Evolutionary conservation across 2,888 invertebrate genomes (phyloP), one percentile per base, ranked within the genome.

Genomic region (Drosophila parthenogenetica): DNA sequence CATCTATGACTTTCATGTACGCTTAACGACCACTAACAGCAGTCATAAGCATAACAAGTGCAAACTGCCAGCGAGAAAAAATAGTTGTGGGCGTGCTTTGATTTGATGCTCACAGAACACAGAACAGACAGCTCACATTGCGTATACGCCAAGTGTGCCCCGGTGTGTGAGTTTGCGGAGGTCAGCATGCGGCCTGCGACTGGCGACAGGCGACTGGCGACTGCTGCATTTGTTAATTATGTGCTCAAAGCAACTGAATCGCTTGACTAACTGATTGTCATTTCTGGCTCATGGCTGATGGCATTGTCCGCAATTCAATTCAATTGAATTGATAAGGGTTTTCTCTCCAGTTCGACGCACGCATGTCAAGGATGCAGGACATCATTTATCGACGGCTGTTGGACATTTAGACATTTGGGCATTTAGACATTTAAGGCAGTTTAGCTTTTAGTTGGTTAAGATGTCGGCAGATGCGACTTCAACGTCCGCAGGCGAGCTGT

Each of bases 181-280:
- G 29, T 49, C 49, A 49, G 17, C 16, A 49, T 32, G 35, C 17
- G 17, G 16, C 16, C 25, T 14, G 5, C 8, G 16, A 2, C 22
- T 14, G 29, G 42, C 13, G 42, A 48, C 50, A 25, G 25, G 5
- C 8, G 16, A 2, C 22, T 14, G 29, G 42, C 13, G 42, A 48
- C 50, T 62, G 75, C 65, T 71, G 79, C 76, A 75, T 74, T 81
- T 81, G 79, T 69, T 80, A 80, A 86, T 86, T 81, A 79, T 69
- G 62, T 59, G 53, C 62, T 50, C 62, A 45, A 43, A 60, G 58
- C 62, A 35, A 42, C 29, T 8, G 29, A 37, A 53, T 39, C 59
- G 55, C 58, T 57, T 49, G 55, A 67, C 45, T 40, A 73, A 48
- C 54, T 54, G 58, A 64, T 73, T 78, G 64, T 78, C 79, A 57